A percentile compares a stretch with the other conserved stretches of the same genome.
These are phyloP conservation scores for Drosophila paucipuncta DNA, from an alignment of 2,888 invertebrate species.

Conservation along the genomic window DNA sequence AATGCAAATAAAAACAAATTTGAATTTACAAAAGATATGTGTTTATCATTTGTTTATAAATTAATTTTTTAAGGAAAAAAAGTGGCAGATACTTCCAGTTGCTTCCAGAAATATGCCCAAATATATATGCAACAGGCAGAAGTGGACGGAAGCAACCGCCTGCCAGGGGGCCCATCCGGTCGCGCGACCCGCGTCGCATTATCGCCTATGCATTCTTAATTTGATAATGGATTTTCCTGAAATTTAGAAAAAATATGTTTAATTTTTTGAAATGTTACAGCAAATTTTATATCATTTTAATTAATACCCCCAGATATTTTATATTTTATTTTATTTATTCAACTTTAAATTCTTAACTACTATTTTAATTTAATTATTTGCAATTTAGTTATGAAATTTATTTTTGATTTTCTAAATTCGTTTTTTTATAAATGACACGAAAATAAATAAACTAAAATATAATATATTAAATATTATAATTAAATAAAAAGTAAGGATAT, in stretches of 20 bases:
- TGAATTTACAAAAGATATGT: conserved; percentile 27
- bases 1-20: conserved; percentile 65
- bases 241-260: neutral
- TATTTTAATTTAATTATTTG: no score
- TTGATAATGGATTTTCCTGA: neutral
- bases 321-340: neutral
- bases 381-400: no score
- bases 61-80: neutral
- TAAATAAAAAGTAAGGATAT: neutral
- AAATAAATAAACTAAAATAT: neutral
- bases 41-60: neutral
- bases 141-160: neutral
- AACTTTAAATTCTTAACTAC: no score
- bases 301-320: no score
- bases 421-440: no score
- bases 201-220: neutral
- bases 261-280: neutral
- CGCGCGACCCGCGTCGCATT: no score
- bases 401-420: no score
- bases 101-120: neutral
- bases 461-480: neutral
- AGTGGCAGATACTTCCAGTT: neutral
- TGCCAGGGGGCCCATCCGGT: no score
- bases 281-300: neutral
- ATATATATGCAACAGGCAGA: neutral